These are phyloP conservation scores for Scaptodrosophila lebanonensis DNA, from an alignment of 1,140 invertebrate genomes.

Conservation along the genomic window DNA sequence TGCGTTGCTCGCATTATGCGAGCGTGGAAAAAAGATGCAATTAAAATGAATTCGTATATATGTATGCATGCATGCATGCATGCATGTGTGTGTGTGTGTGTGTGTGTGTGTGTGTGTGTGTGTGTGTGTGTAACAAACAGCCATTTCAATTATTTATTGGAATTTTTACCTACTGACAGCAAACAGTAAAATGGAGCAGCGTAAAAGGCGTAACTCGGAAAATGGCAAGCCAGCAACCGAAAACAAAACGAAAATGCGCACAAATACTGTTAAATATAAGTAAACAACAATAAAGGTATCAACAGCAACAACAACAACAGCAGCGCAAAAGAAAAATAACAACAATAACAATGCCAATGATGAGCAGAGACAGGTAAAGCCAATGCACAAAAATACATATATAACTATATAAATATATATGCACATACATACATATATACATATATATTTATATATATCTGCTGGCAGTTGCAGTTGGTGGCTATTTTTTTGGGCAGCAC, in stretches of 20 bases:
- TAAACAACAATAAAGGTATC: slow-evolving; percentile 16
- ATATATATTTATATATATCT: not conserved
- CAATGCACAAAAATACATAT: slow-evolving; percentile 57
- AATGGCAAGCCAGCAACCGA: slow-evolving; percentile 32
- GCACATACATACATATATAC: not conserved
- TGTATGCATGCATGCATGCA: too few species aligned
- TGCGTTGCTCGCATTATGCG: too few species aligned
- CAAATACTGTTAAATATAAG: slow-evolving; percentile 35
- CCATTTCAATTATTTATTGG: slow-evolving; percentile 73
- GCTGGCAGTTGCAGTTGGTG: too few species aligned
- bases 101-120: not conserved
- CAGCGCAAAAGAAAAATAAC: slow-evolving; percentile 6
- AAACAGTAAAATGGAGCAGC: slow-evolving; percentile 47
- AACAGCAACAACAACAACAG: slow-evolving; percentile 9
- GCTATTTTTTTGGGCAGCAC: too few species aligned
- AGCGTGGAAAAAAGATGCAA: too few species aligned
- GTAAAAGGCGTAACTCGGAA: slow-evolving; percentile 16
- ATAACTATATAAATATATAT: slow-evolving; percentile 1
- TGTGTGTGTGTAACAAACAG: slow-evolving; percentile 38
- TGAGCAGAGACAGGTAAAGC: slow-evolving; percentile 41
- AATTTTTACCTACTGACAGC: slow-evolving; percentile 73
- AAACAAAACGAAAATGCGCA: slow-evolving; percentile 27
- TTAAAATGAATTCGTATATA: too few species aligned
- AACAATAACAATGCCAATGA: slow-evolving; percentile 33
- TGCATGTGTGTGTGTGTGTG: not conserved